Conservation (phyloP, 2,888 invertebrate species). For the Cephus runcator region DNA sequence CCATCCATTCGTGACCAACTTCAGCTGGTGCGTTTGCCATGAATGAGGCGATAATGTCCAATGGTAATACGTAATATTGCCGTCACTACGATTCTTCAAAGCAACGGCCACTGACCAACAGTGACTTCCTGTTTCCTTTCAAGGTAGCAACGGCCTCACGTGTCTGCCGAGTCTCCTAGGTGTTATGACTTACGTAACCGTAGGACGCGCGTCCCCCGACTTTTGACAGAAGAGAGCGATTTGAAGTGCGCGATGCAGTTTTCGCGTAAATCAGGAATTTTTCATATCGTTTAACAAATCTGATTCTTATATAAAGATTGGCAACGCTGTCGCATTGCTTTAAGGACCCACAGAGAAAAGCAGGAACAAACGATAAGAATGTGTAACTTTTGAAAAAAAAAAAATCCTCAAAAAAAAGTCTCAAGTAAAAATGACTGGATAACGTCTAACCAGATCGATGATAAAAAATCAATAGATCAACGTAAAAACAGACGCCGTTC, state of each 20-base stretch:
- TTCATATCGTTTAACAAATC: background rate
- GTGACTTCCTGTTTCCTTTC: slow-evolving; percentile 2
- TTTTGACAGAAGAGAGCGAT: background rate
- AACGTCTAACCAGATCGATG: background rate
- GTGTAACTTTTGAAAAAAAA: background rate
- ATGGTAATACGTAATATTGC: background rate
- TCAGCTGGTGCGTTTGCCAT: too few relatives aligned
- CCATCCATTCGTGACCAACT: too few relatives aligned
- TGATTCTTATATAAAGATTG: background rate
- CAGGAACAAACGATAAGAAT: background rate
- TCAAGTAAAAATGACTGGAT: background rate
- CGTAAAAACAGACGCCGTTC: background rate
- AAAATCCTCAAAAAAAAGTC: background rate
- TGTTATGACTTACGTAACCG: background rate
- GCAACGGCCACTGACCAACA: background rate
- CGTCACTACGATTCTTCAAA: background rate
- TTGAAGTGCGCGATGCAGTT: background rate
- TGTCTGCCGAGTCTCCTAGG: background rate
- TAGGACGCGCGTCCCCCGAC: background rate
- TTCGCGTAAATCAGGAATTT: background rate
- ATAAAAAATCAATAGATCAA: background rate
- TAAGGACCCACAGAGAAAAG: background rate
- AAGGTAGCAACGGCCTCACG: slow-evolving; percentile 2
- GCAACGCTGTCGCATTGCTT: background rate
- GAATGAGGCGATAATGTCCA: background rate